Evolutionary conservation across 2,797 vertebrate species (phyloP).

Genomic region (Stomatorhinus walkeri): DNA sequence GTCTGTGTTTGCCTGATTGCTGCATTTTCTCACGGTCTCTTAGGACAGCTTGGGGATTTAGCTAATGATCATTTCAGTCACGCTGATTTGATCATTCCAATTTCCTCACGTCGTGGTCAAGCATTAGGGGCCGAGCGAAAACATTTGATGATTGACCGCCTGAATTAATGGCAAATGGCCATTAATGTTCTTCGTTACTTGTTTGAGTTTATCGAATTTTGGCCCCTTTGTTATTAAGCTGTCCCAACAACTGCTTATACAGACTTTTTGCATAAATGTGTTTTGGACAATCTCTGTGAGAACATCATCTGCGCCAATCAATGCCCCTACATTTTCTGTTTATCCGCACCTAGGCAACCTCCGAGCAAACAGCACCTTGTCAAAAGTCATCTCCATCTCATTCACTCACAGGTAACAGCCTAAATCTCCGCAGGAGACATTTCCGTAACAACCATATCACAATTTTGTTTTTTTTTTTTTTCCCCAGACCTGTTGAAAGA

Average conservation of each 20-base stretch:
- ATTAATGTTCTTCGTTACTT: neutral
- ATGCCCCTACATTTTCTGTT: neutral
- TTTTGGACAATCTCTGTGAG: neutral
- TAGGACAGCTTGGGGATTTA: neutral
- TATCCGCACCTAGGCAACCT: neutral
- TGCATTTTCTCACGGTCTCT: neutral
- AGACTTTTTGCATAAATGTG: neutral
- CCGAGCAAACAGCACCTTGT: neutral
- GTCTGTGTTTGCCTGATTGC: neutral
- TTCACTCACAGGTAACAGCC: neutral
- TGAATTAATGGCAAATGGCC: constrained; percentile 8
- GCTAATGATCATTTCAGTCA: constrained; percentile 11
- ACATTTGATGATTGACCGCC: constrained; percentile 2
- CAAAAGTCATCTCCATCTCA: neutral
- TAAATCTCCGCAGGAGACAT: neutral
- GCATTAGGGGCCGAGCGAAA: neutral
- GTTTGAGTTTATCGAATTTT: neutral
- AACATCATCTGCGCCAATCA: neutral
- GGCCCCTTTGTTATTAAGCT: neutral
- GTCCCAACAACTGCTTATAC: neutral
- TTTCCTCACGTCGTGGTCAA: constrained; percentile 9
- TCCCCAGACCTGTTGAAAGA: neutral
- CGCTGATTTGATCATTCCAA: constrained; percentile 15
- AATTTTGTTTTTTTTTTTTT: neutral
- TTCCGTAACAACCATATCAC: neutral